A percentile compares a stretch with the other conserved stretches of the same genome.
Evolutionary conservation across 2,797 vertebrate genomes (phyloP).

Genomic region (Novumbra hubbsi): DNA sequence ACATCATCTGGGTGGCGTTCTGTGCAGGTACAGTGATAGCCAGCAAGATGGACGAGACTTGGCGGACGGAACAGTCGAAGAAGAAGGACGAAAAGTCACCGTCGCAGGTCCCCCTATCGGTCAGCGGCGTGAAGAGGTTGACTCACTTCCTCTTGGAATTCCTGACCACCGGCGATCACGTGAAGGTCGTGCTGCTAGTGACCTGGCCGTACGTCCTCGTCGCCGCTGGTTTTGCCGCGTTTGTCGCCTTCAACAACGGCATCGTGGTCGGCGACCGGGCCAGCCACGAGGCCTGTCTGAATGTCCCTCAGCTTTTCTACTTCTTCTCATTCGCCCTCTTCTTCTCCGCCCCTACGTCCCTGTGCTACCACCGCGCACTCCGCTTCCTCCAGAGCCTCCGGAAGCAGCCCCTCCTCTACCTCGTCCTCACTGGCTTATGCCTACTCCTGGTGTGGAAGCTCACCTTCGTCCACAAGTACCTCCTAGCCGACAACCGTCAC

Average conservation of each 20-base stretch:
- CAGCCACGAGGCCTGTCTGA: conserved; percentile 88
- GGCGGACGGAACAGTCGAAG: conserved; percentile 81
- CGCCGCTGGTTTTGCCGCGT: conserved; percentile 73
- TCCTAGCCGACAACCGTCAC: conserved; percentile 94
- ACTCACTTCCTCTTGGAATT: conserved; percentile 76
- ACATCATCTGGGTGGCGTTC: conserved; percentile 92
- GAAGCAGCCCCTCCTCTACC: conserved; percentile 75
- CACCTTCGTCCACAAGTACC: conserved; percentile 89
- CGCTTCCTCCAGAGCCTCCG: conserved; percentile 78
- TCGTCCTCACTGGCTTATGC: conserved; percentile 57
- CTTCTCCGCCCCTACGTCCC: conserved; percentile 83
- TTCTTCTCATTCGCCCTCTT: conserved; percentile 86
- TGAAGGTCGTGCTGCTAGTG: conserved; percentile 67
- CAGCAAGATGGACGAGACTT: conserved; percentile 83
- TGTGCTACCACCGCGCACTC: conserved; percentile 75
- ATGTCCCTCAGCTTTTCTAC: conserved; percentile 93
- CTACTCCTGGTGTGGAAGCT: conserved; percentile 89
- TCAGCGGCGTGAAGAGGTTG: conserved; percentile 70
- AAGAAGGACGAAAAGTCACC: conserved; percentile 83
- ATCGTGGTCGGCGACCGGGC: conserved; percentile 90
- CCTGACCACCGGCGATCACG: conserved; percentile 61
- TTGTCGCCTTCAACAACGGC: conserved; percentile 83
- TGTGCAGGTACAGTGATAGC: conserved; percentile 86
- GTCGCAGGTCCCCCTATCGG: conserved; percentile 65
- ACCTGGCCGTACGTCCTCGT: conserved; percentile 85